Evolutionary conservation across 2,113 vertebrate genomes (phyloP), one percentile per base, ranked within the genome.

Genomic region (Gopherus flavomarginatus): DNA sequence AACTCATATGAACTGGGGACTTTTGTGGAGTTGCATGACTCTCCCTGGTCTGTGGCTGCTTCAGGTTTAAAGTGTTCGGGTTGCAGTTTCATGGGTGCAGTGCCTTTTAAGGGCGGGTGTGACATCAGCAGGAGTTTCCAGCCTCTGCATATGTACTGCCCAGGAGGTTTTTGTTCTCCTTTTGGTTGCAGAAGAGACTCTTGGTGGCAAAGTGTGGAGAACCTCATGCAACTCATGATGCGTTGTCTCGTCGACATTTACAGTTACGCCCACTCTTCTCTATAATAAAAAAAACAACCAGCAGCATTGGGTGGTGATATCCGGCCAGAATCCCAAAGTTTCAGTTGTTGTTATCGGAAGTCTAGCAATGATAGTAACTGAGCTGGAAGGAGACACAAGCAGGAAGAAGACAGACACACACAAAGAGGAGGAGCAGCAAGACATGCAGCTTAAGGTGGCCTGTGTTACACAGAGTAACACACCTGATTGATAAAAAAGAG

Each of bases 161-260:
- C 5, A 83, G 92, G 57, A 91, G 91, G 94, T 98, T 98, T 97
- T 97, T 94, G 98, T 98, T 98, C 98, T 97, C 96, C 97, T 98
- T 98, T 98, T 94, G 94, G 95, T 97, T 93, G 89, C 80, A 92
- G 69, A 95, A 93, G 81, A 94, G 94, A 85, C 81, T 85, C 95
- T 93, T 80, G 52, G 89, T 59, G 92, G 93, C 91, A 95, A 97
- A 86, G 81, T 53, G 1, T 0, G 5, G 94, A 97, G 86, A 96
- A 95, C 92, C 69, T 95, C 62, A 83, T 87, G 77, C 21, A 94
- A 97, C 93, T 80, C 97, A 97, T 94, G 95, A 97, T 92, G 89
- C 35, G 42, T 49, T 86, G 77, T 96, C 69, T 96, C 62, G 27
- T 72, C 97, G 98, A 97, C 97, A 93, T 97, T 98, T 98, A 84